phyloP scores from a whole-genome alignment of 2,113 vertebrate genomes.

The Ciconia maguari region DNA sequence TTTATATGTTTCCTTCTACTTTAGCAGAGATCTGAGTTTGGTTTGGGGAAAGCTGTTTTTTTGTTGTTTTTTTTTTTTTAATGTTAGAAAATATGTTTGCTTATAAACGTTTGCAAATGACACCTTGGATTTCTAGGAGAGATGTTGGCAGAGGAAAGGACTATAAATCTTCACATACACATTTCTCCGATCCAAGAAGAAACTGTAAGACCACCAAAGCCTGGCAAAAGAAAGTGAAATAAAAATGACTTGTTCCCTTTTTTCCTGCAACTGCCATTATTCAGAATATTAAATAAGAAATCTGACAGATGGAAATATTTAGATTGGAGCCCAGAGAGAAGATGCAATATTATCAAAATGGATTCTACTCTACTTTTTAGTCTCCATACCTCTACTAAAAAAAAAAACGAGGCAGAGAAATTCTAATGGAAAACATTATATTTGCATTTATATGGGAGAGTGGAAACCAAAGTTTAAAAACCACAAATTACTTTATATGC shows the following conservation, averaged over 20 bases:
- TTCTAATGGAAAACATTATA: conserved; percentile 47
- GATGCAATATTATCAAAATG: conserved; percentile 35
- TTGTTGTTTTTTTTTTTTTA: neutral
- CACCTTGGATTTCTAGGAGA: conserved; percentile 6
- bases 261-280: neutral
- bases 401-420: neutral
- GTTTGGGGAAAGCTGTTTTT: neutral
- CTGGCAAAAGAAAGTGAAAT: conserved; percentile 32
- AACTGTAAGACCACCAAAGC: conserved; percentile 11
- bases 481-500: conserved; percentile 23
- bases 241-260: conserved; percentile 3
- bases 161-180: neutral
- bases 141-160: neutral
- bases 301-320: conserved; percentile 49
- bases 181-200: neutral
- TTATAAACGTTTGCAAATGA: neutral
- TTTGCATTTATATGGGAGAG: conserved; percentile 47
- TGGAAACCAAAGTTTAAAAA: conserved; percentile 33
- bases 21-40: neutral
- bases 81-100: neutral
- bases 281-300: conserved; percentile 29
- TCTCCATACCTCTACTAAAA: conserved; percentile 1
- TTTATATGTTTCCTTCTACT: neutral
- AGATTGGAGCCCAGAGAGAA: conserved; percentile 5
- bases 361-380: conserved; percentile 16